Evolutionary conservation across 1,140 invertebrate species (phyloP).

Genomic region (Heterodera carotae): DNA sequence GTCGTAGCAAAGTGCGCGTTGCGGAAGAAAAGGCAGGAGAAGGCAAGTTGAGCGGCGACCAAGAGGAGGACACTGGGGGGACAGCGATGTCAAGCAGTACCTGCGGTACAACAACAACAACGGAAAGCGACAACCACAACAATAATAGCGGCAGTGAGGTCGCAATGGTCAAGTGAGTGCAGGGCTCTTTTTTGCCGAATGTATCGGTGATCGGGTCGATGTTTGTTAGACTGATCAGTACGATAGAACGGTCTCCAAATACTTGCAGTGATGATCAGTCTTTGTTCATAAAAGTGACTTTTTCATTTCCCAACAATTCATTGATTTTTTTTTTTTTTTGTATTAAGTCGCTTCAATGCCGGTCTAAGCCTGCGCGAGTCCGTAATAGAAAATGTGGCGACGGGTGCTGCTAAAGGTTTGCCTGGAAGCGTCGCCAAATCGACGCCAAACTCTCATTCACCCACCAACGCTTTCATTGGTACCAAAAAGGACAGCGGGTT

Average conservation of each 20-base stretch:
- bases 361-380: slow-evolving; percentile 59
- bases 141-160: neutral
- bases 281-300: too few species aligned
- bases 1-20: slow-evolving; percentile 56
- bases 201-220: too few species aligned
- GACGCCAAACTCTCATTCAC: slow-evolving; percentile 30
- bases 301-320: slow-evolving; percentile 6
- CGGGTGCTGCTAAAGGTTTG: neutral
- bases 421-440: neutral
- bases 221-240: too few species aligned
- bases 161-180: slow-evolving; percentile 26
- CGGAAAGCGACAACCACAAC: neutral
- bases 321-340: slow-evolving; percentile 4
- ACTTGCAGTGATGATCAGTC: too few species aligned
- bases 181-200: too few species aligned
- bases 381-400: slow-evolving; percentile 55
- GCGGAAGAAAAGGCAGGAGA: slow-evolving; percentile 53
- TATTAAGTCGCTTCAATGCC: slow-evolving; percentile 44
- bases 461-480: slow-evolving; percentile 40
- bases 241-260: too few species aligned
- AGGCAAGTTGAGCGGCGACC: neutral
- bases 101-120: slow-evolving; percentile 24
- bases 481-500: slow-evolving; percentile 65
- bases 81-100: slow-evolving; percentile 28
- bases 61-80: slow-evolving; percentile 11